Conservation (phyloP, 2,888 invertebrate genomes). For the Plusia festucae region DNA sequence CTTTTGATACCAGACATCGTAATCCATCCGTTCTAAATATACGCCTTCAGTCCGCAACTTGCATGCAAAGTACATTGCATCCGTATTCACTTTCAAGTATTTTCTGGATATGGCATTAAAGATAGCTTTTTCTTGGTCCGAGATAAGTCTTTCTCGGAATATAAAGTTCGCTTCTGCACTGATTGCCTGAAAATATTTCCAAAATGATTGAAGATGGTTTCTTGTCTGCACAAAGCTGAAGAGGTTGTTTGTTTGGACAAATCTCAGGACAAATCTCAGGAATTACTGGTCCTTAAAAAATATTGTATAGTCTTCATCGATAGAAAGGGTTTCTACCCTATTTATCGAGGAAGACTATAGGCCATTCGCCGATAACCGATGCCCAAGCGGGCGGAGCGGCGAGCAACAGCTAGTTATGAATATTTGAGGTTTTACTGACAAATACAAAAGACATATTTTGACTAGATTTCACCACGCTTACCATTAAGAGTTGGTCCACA, state of each 20-base stretch:
- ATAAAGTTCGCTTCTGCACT: slow-evolving; percentile 93
- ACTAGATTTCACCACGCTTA: slow-evolving; percentile 45
- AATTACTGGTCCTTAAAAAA: no score
- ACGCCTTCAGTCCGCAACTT: slow-evolving; percentile 76
- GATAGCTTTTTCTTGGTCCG: slow-evolving; percentile 90
- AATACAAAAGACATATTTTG: slow-evolving; percentile 22
- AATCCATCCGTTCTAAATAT: slow-evolving; percentile 79
- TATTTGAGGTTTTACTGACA: no score
- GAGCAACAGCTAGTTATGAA: no score
- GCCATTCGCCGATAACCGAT: no score
- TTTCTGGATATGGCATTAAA: slow-evolving; percentile 91
- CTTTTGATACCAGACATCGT: slow-evolving; percentile 90
- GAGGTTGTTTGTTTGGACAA: no score
- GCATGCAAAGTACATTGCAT: slow-evolving; percentile 69
- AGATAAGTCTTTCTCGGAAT: slow-evolving; percentile 93
- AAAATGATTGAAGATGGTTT: not conserved
- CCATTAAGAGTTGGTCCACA: slow-evolving; percentile 68
- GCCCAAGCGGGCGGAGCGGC: no score
- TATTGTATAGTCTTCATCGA: no score
- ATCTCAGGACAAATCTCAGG: no score
- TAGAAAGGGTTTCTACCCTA: no score
- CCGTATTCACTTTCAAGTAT: slow-evolving; percentile 71
- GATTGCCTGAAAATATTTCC: slow-evolving; percentile 88
- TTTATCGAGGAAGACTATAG: no score
- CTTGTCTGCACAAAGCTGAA: no score